Percentiles rank a stretch among this genome's conserved stretches.
Evolutionary conservation across 2,113 vertebrate genomes (phyloP).

Genomic region (Oreotrochilus melanogaster): DNA sequence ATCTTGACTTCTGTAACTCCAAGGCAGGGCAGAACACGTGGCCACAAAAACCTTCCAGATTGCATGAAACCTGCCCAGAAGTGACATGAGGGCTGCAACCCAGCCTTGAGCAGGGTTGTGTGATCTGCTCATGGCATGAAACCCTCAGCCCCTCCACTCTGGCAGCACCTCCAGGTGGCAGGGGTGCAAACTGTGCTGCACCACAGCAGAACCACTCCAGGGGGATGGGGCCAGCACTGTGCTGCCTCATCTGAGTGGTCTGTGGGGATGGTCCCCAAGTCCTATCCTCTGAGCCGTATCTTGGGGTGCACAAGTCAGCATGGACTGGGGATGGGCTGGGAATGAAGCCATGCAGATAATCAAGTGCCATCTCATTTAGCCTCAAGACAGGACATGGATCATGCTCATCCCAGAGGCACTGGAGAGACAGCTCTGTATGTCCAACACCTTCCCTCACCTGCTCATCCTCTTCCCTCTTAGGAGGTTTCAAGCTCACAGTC

Average conservation of each 20-base stretch:
- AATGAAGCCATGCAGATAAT: background rate
- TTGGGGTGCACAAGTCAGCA: background rate
- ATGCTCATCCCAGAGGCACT: background rate
- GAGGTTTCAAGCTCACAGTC: background rate
- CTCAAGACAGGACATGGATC: background rate
- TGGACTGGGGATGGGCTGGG: background rate
- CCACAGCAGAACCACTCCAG: accelerated
- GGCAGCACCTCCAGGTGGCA: background rate
- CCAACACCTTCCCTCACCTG: background rate
- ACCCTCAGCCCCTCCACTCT: background rate
- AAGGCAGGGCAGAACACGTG: background rate
- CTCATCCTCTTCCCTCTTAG: background rate
- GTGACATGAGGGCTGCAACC: background rate
- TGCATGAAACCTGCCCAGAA: background rate
- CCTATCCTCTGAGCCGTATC: background rate
- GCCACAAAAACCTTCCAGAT: background rate
- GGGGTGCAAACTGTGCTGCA: background rate
- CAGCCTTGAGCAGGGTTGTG: background rate
- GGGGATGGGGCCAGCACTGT: background rate
- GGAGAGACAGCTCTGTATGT: background rate
- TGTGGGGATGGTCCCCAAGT: background rate
- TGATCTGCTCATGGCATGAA: background rate
- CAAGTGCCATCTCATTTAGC: background rate
- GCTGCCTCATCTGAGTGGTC: background rate
- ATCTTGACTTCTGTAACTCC: accelerated